Evolutionary conservation across 2,888 invertebrate genomes (phyloP).

Genomic region (Lordiphosa fenestrarum): DNA sequence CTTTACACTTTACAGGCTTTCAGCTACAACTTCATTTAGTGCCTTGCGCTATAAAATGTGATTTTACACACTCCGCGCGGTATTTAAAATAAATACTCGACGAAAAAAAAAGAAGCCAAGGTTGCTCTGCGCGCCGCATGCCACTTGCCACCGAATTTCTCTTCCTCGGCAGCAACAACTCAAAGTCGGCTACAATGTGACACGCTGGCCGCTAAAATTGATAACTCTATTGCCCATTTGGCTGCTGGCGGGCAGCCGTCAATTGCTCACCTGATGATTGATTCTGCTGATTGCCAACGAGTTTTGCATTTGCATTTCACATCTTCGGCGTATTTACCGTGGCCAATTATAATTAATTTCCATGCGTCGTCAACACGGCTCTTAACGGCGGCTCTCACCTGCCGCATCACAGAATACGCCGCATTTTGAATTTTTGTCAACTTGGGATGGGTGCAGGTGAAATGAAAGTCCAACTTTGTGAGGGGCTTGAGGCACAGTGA

Average conservation of each 20-base stretch:
- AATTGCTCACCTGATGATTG: slow-evolving; percentile 68
- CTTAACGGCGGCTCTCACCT: slow-evolving; percentile 40
- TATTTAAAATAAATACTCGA: slow-evolving; percentile 33
- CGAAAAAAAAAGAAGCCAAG: slow-evolving; percentile 29
- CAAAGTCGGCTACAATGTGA: slow-evolving; percentile 41
- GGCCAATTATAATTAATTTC: slow-evolving; percentile 69
- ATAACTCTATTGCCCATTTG: slow-evolving; percentile 70
- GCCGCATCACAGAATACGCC: slow-evolving; percentile 55
- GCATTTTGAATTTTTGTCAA: slow-evolving; percentile 68
- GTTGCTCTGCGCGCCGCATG: slow-evolving; percentile 33
- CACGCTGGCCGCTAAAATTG: slow-evolving; percentile 68
- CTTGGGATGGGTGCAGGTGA: slow-evolving; percentile 25
- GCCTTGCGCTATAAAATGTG: slow-evolving; percentile 55
- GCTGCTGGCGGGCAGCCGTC: slow-evolving; percentile 47
- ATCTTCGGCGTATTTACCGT: slow-evolving; percentile 43
- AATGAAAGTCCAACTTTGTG: slow-evolving; percentile 26
- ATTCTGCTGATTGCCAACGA: slow-evolving; percentile 69
- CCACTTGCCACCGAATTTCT: slow-evolving; percentile 42
- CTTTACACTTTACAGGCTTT: slow-evolving; percentile 47
- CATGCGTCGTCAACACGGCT: slow-evolving; percentile 28
- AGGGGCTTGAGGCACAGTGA: slow-evolving; percentile 26
- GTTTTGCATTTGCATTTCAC: slow-evolving; percentile 63
- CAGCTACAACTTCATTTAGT: slow-evolving; percentile 54
- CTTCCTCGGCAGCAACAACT: slow-evolving; percentile 10
- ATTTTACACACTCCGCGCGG: slow-evolving; percentile 57